Evolutionary conservation across 2,113 vertebrate species (phyloP), one percentile per base, ranked within the genome.

Genomic region (Mionectes macconnelli): DNA sequence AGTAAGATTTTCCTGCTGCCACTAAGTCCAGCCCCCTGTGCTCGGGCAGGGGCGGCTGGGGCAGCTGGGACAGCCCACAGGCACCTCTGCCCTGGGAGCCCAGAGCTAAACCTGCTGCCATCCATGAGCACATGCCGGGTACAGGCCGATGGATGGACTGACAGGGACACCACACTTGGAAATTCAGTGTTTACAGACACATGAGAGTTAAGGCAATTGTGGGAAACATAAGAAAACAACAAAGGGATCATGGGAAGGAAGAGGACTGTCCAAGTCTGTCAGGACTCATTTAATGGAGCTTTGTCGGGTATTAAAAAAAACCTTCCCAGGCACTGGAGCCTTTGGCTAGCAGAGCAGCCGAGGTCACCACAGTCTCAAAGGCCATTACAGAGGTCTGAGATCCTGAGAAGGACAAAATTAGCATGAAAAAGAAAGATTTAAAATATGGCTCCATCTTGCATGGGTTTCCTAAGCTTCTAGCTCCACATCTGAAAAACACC

Each of bases 141-240:
- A 76, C 55, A 56, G 45, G 13, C 7, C 1, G 0, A 53, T 1
- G 16, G 85, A 17, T 4, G 25, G 56, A 84, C 35, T 0, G 0
- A 67, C 23, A 63, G 47, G 18, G 27, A 56, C 66, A 67, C 19
- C 69, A 40, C 0, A 0, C 74, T 70, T 84, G 21, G 22, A 87
- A 87, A 82, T 23, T 23, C 66, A 42, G 0, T 24, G 35, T 78
- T 75, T 70, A 66, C 63, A 80, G 49, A 44, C 0, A 67, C 31
- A 45, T 25, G 35, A 60, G 39, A 59, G 47, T 25, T 22, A 37
- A 31, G 28, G 67, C 10, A 68, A 56, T 27, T 62, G 64, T 70
- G 60, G 56, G 80, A 69, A 92, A 67, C 27, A 4, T 3, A 45
- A 53, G 73, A 59, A 91, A 95, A 87, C 39, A 84, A 84, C 50